phyloP scores from a whole-genome alignment of 92 coral and sea anemone genomes.

The Epizoanthus stellaris region DNA sequence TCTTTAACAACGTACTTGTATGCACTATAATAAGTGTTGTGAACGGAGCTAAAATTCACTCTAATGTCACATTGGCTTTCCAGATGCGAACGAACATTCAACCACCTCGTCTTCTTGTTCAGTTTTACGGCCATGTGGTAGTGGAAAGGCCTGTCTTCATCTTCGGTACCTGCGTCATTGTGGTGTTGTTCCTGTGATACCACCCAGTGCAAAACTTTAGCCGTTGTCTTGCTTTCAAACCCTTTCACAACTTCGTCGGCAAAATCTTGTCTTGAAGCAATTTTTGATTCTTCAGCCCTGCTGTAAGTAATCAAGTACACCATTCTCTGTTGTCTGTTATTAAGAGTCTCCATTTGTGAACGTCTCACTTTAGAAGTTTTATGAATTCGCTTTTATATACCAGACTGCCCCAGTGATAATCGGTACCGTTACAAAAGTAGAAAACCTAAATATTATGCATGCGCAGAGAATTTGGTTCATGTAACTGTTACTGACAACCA shows the following conservation, averaged over 20 bases:
- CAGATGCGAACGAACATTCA: not conserved
- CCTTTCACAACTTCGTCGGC: conserved; percentile 27
- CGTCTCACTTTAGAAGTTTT: no score
- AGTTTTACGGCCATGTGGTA: conserved; percentile 47
- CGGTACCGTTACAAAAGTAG: no score
- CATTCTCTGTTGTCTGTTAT: not conserved
- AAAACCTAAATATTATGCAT: no score
- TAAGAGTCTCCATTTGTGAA: no score
- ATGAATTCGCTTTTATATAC: no score
- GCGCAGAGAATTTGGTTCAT: no score
- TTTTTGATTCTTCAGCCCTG: conserved; percentile 15
- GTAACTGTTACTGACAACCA: no score
- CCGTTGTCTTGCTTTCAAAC: conserved; percentile 2
- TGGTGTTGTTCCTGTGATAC: conserved; percentile 5
- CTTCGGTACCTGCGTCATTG: not conserved
- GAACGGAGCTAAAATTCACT: conserved; percentile 42
- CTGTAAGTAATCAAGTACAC: conserved; percentile 29
- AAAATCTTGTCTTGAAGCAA: conserved; percentile 4
- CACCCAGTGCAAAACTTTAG: conserved; percentile 37
- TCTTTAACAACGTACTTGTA: not conserved
- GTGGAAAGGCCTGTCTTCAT: not conserved
- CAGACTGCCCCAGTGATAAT: no score
- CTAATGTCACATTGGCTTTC: conserved; percentile 6
- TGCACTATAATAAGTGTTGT: conserved; percentile 24
- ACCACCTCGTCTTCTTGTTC: conserved; percentile 26